Percentiles rank a stretch among this genome's conserved stretches.
Evolutionary conservation across 1,140 invertebrate species (phyloP).

Genomic region (Physella acuta): DNA sequence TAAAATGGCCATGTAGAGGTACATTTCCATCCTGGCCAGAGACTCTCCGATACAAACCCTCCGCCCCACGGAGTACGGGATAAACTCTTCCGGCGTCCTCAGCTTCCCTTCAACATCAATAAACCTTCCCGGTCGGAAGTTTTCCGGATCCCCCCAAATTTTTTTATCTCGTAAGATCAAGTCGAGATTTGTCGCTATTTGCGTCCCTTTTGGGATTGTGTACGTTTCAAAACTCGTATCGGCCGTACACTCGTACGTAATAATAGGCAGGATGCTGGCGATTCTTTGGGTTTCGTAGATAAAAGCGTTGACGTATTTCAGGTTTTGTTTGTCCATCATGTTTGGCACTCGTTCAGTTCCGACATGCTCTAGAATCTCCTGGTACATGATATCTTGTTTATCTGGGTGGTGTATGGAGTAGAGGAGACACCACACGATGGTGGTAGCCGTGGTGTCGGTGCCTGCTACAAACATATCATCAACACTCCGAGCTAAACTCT

Average conservation of each 20-base stretch:
- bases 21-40: constrained; percentile 6
- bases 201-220: constrained; percentile 40
- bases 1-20: not conserved
- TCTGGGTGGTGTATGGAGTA: constrained; percentile 75
- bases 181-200: constrained; percentile 44
- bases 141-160: constrained; percentile 70
- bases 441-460: constrained; percentile 82
- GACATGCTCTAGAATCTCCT: constrained; percentile 73
- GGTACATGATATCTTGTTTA: constrained; percentile 77
- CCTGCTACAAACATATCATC: constrained; percentile 86
- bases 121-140: constrained; percentile 70
- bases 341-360: no score
- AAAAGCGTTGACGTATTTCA: constrained; percentile 30
- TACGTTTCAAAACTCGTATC: constrained; percentile 45
- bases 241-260: constrained; percentile 40
- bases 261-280: constrained; percentile 40
- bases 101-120: constrained; percentile 38
- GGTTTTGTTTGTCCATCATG: constrained; percentile 25
- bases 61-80: not conserved
- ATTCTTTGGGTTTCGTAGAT: constrained; percentile 27
- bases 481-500: no score
- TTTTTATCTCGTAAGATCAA: constrained; percentile 43
- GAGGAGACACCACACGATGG: constrained; percentile 82
- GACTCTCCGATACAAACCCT: constrained; percentile 11
- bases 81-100: not conserved